phyloP scores from a whole-genome alignment of 2,113 vertebrate genomes.

The Callospermophilus lateralis region DNA sequence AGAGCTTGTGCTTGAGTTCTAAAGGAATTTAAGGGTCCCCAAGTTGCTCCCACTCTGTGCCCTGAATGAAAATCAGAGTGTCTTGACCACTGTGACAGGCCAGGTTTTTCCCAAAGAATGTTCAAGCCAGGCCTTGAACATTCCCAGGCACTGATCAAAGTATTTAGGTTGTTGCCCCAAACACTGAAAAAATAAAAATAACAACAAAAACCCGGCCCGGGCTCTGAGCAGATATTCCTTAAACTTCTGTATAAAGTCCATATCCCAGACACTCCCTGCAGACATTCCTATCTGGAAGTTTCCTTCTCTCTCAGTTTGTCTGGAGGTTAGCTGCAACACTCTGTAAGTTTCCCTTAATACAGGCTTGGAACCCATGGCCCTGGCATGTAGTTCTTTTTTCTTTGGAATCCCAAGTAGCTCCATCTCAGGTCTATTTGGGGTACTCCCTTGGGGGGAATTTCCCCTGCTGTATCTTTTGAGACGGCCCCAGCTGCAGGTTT shows the following conservation, averaged over 20 bases:
- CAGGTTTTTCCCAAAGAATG: background rate
- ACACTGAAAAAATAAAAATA: too few species aligned
- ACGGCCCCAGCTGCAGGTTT: background rate
- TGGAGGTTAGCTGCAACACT: background rate
- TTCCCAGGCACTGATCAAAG: background rate
- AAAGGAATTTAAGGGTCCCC: background rate
- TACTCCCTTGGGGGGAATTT: background rate
- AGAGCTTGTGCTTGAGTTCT: background rate
- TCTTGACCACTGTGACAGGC: background rate
- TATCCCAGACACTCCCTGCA: too few species aligned
- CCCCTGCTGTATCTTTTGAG: background rate
- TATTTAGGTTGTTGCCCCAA: background rate
- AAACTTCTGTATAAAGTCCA: background rate
- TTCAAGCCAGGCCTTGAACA: background rate
- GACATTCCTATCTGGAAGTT: background rate
- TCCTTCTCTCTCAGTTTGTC: background rate
- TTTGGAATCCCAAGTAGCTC: background rate
- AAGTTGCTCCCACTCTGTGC: background rate
- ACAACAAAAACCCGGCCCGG: too few species aligned
- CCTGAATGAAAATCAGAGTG: background rate
- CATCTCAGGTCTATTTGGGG: background rate
- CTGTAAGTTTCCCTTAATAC: background rate
- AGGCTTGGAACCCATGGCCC: background rate
- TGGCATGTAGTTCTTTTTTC: background rate
- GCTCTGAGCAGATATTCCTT: background rate